Evolutionary conservation across 64 coral and sea anemone genomes (phyloP).

Genomic region (Platygyra sinensis): DNA sequence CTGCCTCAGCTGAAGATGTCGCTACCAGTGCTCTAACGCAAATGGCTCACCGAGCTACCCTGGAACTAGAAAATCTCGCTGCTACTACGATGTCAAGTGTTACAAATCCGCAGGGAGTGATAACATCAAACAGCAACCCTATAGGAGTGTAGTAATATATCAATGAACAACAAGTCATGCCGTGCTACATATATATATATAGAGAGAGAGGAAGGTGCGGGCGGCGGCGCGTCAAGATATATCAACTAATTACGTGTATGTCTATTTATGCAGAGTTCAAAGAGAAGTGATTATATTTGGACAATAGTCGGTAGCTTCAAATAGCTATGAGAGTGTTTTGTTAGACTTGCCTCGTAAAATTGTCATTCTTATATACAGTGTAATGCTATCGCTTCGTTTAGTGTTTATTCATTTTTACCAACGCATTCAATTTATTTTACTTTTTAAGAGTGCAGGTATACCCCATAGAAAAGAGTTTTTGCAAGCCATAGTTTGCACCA

Average conservation of each 20-base stretch:
- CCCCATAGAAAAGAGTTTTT: too few species aligned
- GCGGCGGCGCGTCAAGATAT: too few species aligned
- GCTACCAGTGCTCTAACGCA: conserved; percentile 90
- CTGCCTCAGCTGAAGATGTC: conserved; percentile 69
- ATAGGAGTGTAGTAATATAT: conserved; percentile 21
- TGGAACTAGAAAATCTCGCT: conserved; percentile 72
- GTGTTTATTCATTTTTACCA: not conserved
- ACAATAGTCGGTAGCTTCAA: not conserved
- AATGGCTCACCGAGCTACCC: conserved; percentile 73
- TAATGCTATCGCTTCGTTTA: not conserved
- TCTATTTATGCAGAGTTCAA: conserved; percentile 23
- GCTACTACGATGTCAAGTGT: conserved; percentile 64
- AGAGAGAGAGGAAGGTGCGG: not conserved
- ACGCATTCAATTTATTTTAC: not conserved
- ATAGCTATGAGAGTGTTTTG: not conserved
- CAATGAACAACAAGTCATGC: not conserved
- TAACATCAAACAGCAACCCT: conserved; percentile 35
- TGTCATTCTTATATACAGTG: not conserved
- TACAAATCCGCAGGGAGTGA: conserved; percentile 9
- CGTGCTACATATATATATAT: not conserved
- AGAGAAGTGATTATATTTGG: not conserved
- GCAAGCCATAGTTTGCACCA: too few species aligned
- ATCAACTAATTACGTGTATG: not conserved
- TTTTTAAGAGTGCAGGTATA: too few species aligned
- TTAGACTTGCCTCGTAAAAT: not conserved